Percentiles rank a stretch among this genome's conserved stretches.
These are phyloP conservation scores for Polypedilum pembai DNA, from an alignment of 1,140 invertebrate genomes.

Conservation along the genomic window DNA sequence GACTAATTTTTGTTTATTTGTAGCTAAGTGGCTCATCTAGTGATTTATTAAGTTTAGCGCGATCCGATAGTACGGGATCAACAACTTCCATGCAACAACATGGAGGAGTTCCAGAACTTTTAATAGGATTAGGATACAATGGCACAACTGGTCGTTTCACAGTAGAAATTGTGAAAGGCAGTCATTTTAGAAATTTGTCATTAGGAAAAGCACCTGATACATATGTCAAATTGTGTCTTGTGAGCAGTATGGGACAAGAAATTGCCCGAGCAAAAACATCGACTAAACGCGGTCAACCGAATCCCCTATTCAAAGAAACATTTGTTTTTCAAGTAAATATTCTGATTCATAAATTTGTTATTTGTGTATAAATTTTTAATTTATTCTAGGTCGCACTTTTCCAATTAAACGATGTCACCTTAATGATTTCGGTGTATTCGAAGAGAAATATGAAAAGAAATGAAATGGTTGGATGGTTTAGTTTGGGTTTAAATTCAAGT, in stretches of 20 bases:
- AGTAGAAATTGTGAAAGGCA: constrained; percentile 86
- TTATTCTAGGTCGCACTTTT: constrained; percentile 74
- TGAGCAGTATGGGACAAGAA: constrained; percentile 87
- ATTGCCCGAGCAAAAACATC: constrained; percentile 87
- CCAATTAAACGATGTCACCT: constrained; percentile 88
- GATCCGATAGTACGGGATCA: constrained; percentile 87
- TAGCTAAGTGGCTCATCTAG: constrained; percentile 46
- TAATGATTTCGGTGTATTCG: constrained; percentile 90
- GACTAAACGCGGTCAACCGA: constrained; percentile 80
- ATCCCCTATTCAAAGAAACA: constrained; percentile 91
- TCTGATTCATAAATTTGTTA: constrained; percentile 4
- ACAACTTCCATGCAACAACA: constrained; percentile 83
- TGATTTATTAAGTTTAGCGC: constrained; percentile 68
- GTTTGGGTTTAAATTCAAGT: constrained; percentile 81
- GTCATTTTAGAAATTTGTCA: constrained; percentile 74
- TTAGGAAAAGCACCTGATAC: constrained; percentile 79
- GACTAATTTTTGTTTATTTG: constrained; percentile 20
- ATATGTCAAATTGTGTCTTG: constrained; percentile 84
- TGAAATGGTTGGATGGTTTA: constrained; percentile 95
- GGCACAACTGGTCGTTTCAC: constrained; percentile 84
- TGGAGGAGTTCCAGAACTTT: constrained; percentile 80
- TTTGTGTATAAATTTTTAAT: constrained; percentile 9
- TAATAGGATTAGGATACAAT: constrained; percentile 85
- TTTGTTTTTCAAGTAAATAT: constrained; percentile 83
- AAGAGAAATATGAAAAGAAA: constrained; percentile 86